phyloP scores from a whole-genome alignment of 2,113 vertebrate genomes.

The Hepsetus odoe region DNA sequence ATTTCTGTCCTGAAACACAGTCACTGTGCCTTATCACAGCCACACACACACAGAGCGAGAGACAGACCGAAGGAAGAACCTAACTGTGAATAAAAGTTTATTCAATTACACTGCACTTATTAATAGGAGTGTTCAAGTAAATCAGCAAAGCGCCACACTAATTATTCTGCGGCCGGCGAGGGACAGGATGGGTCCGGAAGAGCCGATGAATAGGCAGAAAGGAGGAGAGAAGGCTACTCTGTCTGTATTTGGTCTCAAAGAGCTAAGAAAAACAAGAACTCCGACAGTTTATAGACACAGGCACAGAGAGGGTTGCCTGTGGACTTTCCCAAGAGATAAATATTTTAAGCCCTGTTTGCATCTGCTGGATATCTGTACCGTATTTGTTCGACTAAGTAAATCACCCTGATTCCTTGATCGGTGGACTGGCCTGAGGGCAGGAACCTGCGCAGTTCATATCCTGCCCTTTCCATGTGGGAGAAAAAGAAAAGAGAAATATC shows the following conservation, averaged over 20 bases:
- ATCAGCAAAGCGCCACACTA: not conserved
- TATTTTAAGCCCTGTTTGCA: not conserved
- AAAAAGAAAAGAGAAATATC: slow-evolving; percentile 11
- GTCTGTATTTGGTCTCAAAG: not conserved
- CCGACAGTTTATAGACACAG: not conserved
- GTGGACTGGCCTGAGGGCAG: slow-evolving; percentile 21
- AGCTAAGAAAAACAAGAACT: not conserved
- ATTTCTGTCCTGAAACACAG: slow-evolving; percentile 70
- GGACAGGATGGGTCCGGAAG: not conserved
- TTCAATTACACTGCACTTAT: not conserved
- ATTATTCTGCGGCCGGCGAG: not conserved
- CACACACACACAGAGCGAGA: slow-evolving; percentile 10
- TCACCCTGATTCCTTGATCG: not conserved
- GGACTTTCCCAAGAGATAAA: not conserved
- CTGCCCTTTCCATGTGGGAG: slow-evolving; percentile 36
- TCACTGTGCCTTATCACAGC: slow-evolving; percentile 11
- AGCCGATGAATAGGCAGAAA: not conserved
- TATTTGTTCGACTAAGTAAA: not conserved
- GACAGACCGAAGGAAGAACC: no score
- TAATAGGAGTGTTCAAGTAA: not conserved
- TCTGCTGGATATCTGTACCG: not conserved
- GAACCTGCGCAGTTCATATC: slow-evolving; percentile 22
- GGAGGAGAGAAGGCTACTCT: not conserved
- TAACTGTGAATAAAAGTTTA: not conserved
- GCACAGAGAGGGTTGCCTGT: not conserved